Conservation (phyloP, 2,113 vertebrate species). For the Actinemys pallida region DNA sequence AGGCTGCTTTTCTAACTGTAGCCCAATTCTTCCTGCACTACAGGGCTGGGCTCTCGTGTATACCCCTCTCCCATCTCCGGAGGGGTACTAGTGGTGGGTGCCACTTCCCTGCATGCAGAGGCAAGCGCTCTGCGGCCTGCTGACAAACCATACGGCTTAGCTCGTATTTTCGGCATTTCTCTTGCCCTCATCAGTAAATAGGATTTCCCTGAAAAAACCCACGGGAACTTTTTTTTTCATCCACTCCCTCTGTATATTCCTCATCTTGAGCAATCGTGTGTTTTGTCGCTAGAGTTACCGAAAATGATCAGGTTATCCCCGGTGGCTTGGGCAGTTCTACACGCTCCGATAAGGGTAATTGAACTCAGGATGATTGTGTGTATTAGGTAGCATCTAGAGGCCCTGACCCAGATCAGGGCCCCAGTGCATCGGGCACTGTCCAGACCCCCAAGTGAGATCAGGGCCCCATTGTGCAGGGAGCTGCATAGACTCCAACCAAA, state of each 20-base stretch:
- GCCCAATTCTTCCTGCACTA: neutral
- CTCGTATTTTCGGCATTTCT: neutral
- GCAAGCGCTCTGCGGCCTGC: neutral
- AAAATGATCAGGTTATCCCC: neutral
- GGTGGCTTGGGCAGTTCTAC: neutral
- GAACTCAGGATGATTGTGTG: neutral
- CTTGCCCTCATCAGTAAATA: fast-evolving
- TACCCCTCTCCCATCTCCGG: neutral
- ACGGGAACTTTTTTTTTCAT: neutral
- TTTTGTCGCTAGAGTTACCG: neutral
- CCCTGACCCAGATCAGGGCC: neutral
- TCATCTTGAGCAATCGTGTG: neutral
- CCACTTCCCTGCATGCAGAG: neutral
- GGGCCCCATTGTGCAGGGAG: neutral
- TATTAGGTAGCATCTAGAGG: neutral
- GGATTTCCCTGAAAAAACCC: neutral
- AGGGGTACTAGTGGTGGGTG: neutral
- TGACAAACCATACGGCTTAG: neutral
- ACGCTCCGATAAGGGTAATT: neutral
- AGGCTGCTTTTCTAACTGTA: neutral
- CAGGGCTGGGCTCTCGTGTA: neutral
- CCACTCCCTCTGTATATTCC: neutral
- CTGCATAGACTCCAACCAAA: neutral
- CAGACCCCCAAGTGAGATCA: fast-evolving
- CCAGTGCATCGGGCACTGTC: neutral